Evolutionary conservation across 2,888 invertebrate genomes (phyloP).

Genomic region (Melangyna quadrimaculata): DNA sequence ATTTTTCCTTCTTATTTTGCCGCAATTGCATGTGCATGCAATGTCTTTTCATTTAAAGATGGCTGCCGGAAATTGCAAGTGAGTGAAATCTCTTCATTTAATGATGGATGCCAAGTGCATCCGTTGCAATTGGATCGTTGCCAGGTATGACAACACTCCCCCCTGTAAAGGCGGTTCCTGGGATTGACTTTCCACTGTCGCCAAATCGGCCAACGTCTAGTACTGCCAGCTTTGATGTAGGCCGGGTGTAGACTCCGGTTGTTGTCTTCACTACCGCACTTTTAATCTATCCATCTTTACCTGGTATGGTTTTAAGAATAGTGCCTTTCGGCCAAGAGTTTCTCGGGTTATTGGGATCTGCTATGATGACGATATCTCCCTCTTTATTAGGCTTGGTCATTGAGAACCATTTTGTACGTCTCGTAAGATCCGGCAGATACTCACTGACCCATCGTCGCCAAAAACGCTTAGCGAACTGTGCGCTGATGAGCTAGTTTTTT

Average conservation of each 20-base stretch:
- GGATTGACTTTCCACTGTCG: too few relatives aligned
- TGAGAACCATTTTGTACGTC: neutral
- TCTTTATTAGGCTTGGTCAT: constrained; percentile 7
- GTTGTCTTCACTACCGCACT: constrained; percentile 1
- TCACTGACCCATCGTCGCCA: constrained; percentile 61
- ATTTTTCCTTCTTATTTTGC: too few relatives aligned
- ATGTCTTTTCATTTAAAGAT: too few relatives aligned
- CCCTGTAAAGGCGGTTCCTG: too few relatives aligned
- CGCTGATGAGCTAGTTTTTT: constrained; percentile 18
- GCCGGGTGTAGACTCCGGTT: too few relatives aligned
- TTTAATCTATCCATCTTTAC: neutral
- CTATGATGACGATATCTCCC: constrained; percentile 56
- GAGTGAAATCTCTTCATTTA: too few relatives aligned
- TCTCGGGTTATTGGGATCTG: constrained; percentile 40
- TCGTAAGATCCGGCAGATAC: neutral
- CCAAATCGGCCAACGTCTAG: neutral
- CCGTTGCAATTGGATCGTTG: too few relatives aligned
- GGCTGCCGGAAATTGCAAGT: too few relatives aligned
- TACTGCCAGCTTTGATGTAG: neutral
- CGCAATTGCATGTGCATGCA: too few relatives aligned
- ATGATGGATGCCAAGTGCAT: too few relatives aligned
- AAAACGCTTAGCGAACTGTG: constrained; percentile 41
- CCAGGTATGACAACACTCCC: too few relatives aligned
- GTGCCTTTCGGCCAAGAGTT: constrained; percentile 37
- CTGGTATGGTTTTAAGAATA: neutral